Evolutionary conservation across 2,797 vertebrate genomes (phyloP), one percentile per base, ranked within the genome.

Genomic region (Capromys pilorides): DNA sequence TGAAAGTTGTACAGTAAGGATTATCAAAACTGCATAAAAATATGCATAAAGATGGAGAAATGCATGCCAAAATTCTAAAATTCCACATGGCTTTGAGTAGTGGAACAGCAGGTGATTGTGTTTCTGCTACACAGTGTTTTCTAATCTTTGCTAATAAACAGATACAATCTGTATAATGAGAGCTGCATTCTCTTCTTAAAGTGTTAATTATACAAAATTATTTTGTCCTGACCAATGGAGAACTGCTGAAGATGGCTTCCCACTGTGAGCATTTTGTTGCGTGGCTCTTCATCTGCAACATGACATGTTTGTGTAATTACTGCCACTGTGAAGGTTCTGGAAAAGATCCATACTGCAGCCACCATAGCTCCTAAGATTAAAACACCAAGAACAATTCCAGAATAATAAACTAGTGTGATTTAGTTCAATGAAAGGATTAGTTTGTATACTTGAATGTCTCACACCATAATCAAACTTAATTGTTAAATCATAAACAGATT

Each of bases 51-150:
- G 51, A 82, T 0, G 33, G 51, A 86, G 6, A 3, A 92, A 79
- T 33, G 66, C 26, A 85, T 61, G 41, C 24, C 33, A 64, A 73
- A 82, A 75, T 39, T 22, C 57, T 84, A 57, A 41, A 79, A 84
- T 4, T 75, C 8, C 24, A 57, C 8, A 51, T 75, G 45, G 5
- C 24, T 62, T 54, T 61, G n/a, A 33, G n/a, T 80, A 16, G 5
- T 61, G 7, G 22, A 88, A 69, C 0, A 93, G 41, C 67, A 85
- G 19, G 19, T 45, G 13, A 73, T 6, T 79, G 4, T 73, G 64
- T 41, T 69, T 91, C 31, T 86, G 61, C 24, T 80, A 57, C 31
- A 94, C n/a, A n/a, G 18, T 88, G 71, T 64, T 95, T 82, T 71
- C 28, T 57, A 41, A 64, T 71, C n/a, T 39, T 75, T 78, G 80